These are phyloP conservation scores for Panthera leo DNA, from an alignment of 2,113 vertebrate genomes.

Conservation along the genomic window DNA sequence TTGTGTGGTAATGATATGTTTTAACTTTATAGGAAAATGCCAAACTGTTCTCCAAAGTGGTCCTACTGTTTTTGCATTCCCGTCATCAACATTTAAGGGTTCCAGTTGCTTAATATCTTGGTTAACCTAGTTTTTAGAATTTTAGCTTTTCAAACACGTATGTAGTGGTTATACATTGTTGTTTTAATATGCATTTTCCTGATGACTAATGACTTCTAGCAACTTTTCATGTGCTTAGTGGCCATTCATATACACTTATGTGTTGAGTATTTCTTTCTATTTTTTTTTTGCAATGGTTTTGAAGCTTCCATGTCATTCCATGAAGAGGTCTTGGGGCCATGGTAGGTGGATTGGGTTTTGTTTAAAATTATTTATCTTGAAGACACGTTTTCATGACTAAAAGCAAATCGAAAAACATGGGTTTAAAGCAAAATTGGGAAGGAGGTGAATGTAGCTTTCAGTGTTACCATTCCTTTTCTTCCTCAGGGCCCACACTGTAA, in stretches of 20 bases:
- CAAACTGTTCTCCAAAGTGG: background rate
- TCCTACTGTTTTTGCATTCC: background rate
- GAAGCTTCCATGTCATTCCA: background rate
- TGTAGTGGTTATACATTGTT: background rate
- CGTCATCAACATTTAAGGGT: background rate
- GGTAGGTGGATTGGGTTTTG: background rate
- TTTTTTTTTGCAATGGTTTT: background rate
- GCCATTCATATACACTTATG: background rate
- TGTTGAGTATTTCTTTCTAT: background rate
- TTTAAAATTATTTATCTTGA: conserved; percentile 29
- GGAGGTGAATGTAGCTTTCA: background rate
- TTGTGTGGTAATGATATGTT: background rate
- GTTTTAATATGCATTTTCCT: background rate
- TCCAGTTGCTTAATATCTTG: background rate
- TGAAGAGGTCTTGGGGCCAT: background rate
- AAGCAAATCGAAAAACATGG: background rate
- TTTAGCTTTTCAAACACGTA: background rate
- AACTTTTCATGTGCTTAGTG: background rate
- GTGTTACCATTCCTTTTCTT: background rate
- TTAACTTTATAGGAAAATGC: background rate
- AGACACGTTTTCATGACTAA: background rate
- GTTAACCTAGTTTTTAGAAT: background rate
- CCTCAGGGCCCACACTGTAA: background rate
- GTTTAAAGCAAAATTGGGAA: conserved; percentile 24
- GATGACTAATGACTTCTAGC: background rate